Evolutionary conservation across 2,797 vertebrate genomes (phyloP).

Genomic region (Antennarius maculatus): DNA sequence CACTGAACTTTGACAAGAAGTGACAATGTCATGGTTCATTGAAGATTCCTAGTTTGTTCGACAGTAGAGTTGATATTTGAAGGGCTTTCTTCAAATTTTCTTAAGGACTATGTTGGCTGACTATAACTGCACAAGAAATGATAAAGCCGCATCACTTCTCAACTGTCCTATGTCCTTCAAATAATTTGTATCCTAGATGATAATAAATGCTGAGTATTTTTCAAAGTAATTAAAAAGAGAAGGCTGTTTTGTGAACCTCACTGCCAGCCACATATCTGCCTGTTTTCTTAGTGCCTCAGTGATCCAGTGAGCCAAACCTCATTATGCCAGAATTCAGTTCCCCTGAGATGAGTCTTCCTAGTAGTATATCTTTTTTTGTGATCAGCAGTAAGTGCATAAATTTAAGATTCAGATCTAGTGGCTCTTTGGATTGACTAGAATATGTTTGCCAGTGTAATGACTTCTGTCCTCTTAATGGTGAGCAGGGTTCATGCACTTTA

Average conservation of each 20-base stretch:
- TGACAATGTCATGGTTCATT: conserved; percentile 16
- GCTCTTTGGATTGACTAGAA: no score
- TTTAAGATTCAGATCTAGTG: no score
- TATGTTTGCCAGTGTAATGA: conserved; percentile 34
- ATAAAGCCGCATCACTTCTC: background rate
- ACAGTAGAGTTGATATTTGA: conserved; percentile 15
- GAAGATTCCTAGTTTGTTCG: conserved; percentile 7
- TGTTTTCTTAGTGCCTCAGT: background rate
- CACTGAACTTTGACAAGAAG: conserved; percentile 22
- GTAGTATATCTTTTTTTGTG: conserved; percentile 8
- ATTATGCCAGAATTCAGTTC: background rate
- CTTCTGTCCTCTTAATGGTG: conserved; percentile 46
- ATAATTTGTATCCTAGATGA: background rate
- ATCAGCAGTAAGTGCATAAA: conserved; percentile 27
- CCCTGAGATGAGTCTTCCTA: background rate
- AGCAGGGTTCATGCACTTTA: conserved; percentile 34
- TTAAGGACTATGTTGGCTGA: conserved; percentile 1
- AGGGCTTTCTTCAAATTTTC: conserved; percentile 7
- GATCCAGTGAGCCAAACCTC: conserved; percentile 13
- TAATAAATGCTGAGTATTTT: background rate
- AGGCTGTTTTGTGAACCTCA: background rate
- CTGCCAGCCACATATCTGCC: background rate
- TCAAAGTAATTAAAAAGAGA: background rate
- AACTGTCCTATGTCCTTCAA: background rate
- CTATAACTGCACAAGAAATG: conserved; percentile 7